Base-by-base conservation (phyloP, 2,888 invertebrate species). In the Dilophus febrilis region DNA sequence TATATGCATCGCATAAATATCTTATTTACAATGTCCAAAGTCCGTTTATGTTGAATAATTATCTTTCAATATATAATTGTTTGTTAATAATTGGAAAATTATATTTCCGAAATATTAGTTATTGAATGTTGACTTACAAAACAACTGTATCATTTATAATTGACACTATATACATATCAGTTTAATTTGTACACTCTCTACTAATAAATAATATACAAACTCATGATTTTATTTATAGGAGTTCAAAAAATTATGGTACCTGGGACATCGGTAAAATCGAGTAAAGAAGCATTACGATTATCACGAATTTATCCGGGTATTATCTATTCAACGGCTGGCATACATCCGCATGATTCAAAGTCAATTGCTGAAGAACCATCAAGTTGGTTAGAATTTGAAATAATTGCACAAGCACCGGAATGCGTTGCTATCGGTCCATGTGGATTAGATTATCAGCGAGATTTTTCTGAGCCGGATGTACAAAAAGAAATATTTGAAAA, bases 341-440 rank as follows among this genome's bases (percentile, higher is more conserved):
- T 91, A 50, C 90, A 91, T 65, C 90, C 91, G 2, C 90, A 90
- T 61, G 91, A 91, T 65, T 88, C 90, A 1, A 90, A 88, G 64
- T 83, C 85, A 3, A 78, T 77, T 64, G 68, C 74, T 35, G 77
- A 77, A 45, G 77, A 63, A 47, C 62, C 78, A 50, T 71, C 71
- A 42, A 64, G 67, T 55, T 91, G 90, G 88, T 69, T 73, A 32
- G 84, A 85, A 54, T 64, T 90, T 42, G 71, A 72, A 52, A 71
- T 72, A 46, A 74, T 85, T 47, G 83, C 85, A 14, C 67, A 69
- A 38, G 86, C 85, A 53, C 77, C 78, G 3, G 88, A 91, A 65
- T 91, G 91, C 61, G 91, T 92, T 26, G 91, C 91, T 3, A 72
- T 92, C 31, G 92, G 92, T 16, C 91, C 91, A 60, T 92, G 92